These are phyloP conservation scores for Morpho achilles DNA, from an alignment of 2,888 invertebrate genomes.

Conservation along the genomic window DNA sequence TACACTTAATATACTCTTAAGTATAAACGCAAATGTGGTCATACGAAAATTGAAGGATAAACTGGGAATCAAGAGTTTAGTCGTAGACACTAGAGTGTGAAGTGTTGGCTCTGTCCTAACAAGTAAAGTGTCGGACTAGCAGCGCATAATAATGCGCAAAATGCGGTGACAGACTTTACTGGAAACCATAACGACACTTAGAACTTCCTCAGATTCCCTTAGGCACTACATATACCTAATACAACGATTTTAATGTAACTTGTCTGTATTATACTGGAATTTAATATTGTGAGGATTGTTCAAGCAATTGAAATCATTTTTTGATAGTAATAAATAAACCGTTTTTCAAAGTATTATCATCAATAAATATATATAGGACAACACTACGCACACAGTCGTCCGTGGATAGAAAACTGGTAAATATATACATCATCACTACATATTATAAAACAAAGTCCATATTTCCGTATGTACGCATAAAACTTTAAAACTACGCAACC, in stretches of 20 bases:
- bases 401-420: too few relatives aligned
- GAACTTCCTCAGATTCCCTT: slow-evolving; percentile 37
- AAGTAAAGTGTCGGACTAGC: slow-evolving; percentile 47
- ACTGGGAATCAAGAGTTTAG: slow-evolving; percentile 48
- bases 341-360: too few relatives aligned
- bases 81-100: slow-evolving; percentile 39
- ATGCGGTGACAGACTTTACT: slow-evolving; percentile 7
- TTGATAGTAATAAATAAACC: too few relatives aligned
- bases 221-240: slow-evolving; percentile 25
- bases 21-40: slow-evolving; percentile 25
- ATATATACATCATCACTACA: too few relatives aligned
- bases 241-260: slow-evolving; percentile 21
- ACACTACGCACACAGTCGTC: too few relatives aligned
- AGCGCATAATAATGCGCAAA: slow-evolving; percentile 38
- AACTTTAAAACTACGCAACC: too few relatives aligned
- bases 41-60: slow-evolving; percentile 55
- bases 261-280: slow-evolving; percentile 10
- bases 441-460: too few relatives aligned
- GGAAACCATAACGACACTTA: slow-evolving; percentile 37
- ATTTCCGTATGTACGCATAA: too few relatives aligned
- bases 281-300: slow-evolving; percentile 2
- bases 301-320: too few relatives aligned
- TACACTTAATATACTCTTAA: too few relatives aligned
- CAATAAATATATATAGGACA: too few relatives aligned
- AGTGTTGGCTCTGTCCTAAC: slow-evolving; percentile 43